Evolutionary conservation across 2,113 vertebrate species (phyloP).

Genomic region (Neoarius graeffei): DNA sequence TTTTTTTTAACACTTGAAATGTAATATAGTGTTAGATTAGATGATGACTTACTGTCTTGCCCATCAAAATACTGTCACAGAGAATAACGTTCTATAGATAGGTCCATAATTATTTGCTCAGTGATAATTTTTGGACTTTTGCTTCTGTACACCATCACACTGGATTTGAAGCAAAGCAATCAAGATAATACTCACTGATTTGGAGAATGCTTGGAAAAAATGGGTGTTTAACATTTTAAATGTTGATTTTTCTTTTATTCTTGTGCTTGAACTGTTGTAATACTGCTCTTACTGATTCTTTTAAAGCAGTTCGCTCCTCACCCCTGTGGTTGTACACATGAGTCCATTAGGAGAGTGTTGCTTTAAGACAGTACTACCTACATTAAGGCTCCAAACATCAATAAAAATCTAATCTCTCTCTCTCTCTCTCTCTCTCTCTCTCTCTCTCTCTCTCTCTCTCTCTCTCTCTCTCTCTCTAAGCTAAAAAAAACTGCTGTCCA

Average conservation of each 20-base stretch:
- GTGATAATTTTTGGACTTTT: too few relatives aligned
- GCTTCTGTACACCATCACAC: too few relatives aligned
- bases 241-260: background rate
- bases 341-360: constrained; percentile 17
- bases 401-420: too few relatives aligned
- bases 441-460: too few relatives aligned
- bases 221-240: background rate
- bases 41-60: background rate
- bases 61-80: background rate
- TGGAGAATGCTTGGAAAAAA: background rate
- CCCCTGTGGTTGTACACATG: background rate
- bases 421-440: too few relatives aligned
- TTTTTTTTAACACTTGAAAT: background rate
- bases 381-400: too few relatives aligned
- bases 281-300: background rate
- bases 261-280: background rate
- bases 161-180: too few relatives aligned
- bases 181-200: background rate
- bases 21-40: background rate
- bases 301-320: background rate
- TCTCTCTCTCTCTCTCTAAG: too few relatives aligned
- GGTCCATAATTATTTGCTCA: too few relatives aligned
- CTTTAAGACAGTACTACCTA: too few relatives aligned
- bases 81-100: background rate
- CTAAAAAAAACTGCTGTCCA: too few relatives aligned